A percentile compares a stretch with the other conserved stretches of the same genome.
These are phyloP conservation scores for Ceratosolen fusciceps DNA, from an alignment of 1,140 invertebrate genomes.

Conservation along the genomic window DNA sequence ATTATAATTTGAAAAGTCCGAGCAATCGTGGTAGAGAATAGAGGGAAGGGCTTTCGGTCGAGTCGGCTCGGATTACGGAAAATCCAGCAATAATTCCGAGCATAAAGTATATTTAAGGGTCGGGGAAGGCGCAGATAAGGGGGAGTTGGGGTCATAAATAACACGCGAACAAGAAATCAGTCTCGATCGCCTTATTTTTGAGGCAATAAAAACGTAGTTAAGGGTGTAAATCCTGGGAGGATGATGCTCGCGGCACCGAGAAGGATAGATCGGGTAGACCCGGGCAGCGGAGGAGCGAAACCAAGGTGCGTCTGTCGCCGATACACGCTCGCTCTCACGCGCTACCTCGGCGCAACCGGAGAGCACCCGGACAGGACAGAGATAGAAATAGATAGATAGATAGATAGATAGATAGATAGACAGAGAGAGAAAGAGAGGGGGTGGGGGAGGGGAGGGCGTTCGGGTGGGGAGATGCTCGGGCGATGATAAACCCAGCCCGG, in stretches of 20 bases:
- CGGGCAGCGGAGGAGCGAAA: neutral
- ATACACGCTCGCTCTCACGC: neutral
- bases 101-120: neutral
- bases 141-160: neutral
- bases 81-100: neutral
- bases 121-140: neutral
- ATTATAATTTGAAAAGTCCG: too few species aligned
- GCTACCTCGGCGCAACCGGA: neutral
- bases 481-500: conserved; percentile 34
- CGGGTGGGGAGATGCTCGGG: conserved; percentile 28
- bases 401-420: too few species aligned
- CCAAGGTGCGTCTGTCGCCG: neutral
- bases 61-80: neutral
- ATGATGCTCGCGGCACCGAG: too few species aligned
- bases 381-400: too few species aligned
- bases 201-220: neutral
- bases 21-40: too few species aligned
- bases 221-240: neutral
- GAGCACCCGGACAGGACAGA: too few species aligned
- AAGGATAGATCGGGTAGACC: neutral
- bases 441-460: neutral
- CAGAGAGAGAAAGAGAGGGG: neutral
- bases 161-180: neutral
- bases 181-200: conserved; percentile 8
- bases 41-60: too few species aligned